Conservation (phyloP, 2,113 vertebrate species). For the Mesocricetus auratus region DNA sequence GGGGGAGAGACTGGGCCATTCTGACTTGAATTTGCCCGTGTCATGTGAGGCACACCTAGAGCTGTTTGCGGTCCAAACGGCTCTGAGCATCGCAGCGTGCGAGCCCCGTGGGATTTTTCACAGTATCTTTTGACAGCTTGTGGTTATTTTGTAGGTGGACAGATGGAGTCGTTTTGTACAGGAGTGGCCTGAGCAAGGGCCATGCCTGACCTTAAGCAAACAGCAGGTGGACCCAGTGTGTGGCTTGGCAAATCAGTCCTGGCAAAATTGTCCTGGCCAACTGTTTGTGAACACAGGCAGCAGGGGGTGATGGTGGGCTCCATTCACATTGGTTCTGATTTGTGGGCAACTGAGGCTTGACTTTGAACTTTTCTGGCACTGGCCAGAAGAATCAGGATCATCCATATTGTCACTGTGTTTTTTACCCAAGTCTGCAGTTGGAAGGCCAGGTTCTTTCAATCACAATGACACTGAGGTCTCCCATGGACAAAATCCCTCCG, state of each 20-base stretch:
- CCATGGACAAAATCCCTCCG: not conserved
- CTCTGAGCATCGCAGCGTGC: not conserved
- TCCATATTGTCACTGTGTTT: not conserved
- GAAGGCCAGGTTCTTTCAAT: constrained; percentile 19
- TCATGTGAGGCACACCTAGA: not conserved
- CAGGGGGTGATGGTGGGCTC: not conserved
- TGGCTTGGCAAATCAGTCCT: not conserved
- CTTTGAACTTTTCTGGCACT: not conserved
- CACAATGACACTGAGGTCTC: not conserved
- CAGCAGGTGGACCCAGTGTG: constrained; percentile 47
- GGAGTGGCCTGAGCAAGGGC: not conserved
- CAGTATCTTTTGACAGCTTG: not conserved
- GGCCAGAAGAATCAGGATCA: not conserved
- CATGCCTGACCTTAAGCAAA: constrained; percentile 50
- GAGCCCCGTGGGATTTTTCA: not conserved
- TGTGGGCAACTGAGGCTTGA: not conserved
- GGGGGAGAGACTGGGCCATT: not conserved
- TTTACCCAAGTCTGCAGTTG: not conserved
- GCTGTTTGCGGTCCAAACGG: not conserved
- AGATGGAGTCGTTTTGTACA: constrained; percentile 2
- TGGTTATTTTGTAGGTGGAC: not conserved
- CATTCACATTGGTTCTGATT: not conserved
- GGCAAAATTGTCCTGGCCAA: not conserved
- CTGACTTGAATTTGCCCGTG: not conserved
- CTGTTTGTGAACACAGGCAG: not conserved